Evolutionary conservation across 2,113 vertebrate genomes (phyloP).

Genomic region (Zapus hudsonius): DNA sequence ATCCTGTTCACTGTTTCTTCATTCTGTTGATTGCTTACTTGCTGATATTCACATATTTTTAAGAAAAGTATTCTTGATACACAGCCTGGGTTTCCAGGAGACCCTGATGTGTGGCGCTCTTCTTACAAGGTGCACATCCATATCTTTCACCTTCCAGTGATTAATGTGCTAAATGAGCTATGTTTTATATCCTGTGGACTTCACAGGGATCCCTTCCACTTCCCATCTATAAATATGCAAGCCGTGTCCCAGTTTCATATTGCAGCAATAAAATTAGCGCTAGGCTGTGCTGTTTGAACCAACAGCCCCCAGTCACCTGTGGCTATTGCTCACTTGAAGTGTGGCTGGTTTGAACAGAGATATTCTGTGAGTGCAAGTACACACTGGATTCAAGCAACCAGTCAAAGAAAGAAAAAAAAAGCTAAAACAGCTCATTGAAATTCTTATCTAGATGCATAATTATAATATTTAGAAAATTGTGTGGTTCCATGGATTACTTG

Average conservation of each 20-base stretch:
- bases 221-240: slow-evolving; percentile 51
- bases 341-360: neutral
- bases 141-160: slow-evolving; percentile 4
- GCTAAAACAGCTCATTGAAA: neutral
- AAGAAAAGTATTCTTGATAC: neutral
- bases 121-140: neutral
- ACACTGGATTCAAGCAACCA: neutral
- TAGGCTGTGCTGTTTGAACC: neutral
- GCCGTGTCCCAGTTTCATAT: slow-evolving; percentile 26
- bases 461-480: neutral
- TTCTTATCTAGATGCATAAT: neutral
- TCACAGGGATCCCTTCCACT: neutral
- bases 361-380: neutral
- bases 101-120: neutral
- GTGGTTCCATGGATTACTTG: too few relatives aligned
- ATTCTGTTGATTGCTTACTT: neutral
- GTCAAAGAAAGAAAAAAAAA: too few relatives aligned
- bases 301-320: neutral
- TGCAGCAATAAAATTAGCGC: slow-evolving; percentile 35
- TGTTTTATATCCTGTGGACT: slow-evolving; percentile 36
- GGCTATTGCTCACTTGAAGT: neutral
- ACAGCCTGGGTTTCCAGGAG: neutral
- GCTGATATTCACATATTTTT: neutral
- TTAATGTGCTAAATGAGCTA: slow-evolving; percentile 6
- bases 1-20: neutral